phyloP scores from a whole-genome alignment of 2,113 vertebrate species.

The Halichoerus grypus region DNA sequence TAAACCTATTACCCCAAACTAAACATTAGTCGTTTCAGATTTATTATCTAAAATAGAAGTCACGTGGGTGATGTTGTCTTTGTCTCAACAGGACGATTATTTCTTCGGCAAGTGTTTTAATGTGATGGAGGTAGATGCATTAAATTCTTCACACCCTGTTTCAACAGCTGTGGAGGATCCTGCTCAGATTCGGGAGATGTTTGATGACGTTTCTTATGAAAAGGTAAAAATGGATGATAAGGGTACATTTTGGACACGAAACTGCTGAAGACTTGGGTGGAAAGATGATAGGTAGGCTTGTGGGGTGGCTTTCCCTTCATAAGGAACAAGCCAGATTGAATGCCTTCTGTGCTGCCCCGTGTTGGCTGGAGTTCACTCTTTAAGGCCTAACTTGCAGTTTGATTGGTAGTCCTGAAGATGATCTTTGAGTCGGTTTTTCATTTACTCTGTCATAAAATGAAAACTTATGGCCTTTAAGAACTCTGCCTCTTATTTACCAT shows the following conservation, averaged over 20 bases:
- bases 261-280: not conserved
- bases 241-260: not conserved
- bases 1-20: not conserved
- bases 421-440: not conserved
- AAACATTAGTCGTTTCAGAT: not conserved
- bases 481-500: not conserved
- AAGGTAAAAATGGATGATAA: slow-evolving; percentile 88
- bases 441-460: not conserved
- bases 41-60: not conserved
- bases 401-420: not conserved
- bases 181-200: slow-evolving; percentile 95
- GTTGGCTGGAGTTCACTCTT: not conserved
- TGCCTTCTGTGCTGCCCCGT: not conserved
- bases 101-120: slow-evolving; percentile 93
- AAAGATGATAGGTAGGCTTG: not conserved
- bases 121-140: slow-evolving; percentile 94
- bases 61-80: not conserved
- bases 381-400: not conserved
- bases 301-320: not conserved
- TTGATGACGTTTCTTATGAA: slow-evolving; percentile 94
- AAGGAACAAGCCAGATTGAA: not conserved
- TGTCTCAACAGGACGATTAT: slow-evolving; percentile 89
- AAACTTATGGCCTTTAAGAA: not conserved
- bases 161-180: slow-evolving; percentile 93
- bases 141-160: slow-evolving; percentile 95